phyloP scores from a whole-genome alignment of 1,140 invertebrate genomes.

The Scaptomyza pallida region DNA sequence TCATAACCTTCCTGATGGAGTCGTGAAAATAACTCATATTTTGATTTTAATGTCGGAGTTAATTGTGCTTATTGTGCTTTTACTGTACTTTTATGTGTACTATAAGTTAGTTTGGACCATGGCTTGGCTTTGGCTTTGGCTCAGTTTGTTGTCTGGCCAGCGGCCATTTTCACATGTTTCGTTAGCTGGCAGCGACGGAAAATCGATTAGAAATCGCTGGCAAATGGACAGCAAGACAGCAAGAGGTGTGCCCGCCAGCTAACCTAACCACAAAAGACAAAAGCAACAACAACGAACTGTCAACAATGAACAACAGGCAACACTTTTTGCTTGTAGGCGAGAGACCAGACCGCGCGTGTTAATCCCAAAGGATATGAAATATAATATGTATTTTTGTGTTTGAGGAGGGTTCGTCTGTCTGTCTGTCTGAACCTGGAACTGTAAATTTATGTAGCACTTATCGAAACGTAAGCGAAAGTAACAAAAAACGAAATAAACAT shows the following conservation, averaged over 20 bases:
- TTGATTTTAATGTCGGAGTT: too few species aligned
- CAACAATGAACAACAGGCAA: constrained; percentile 9
- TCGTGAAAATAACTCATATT: too few species aligned
- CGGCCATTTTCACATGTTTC: constrained; percentile 55
- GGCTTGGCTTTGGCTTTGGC: not conserved
- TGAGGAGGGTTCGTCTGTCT: constrained; percentile 1
- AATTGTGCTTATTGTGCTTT: not conserved
- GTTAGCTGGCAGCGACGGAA: constrained; percentile 55
- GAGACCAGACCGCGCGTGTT: constrained; percentile 7
- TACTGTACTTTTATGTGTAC: not conserved
- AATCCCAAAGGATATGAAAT: constrained; percentile 42
- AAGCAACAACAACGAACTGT: constrained; percentile 18
- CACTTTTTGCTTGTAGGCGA: constrained; percentile 13
- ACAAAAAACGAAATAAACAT: constrained; percentile 22
- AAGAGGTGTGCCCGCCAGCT: constrained; percentile 68
- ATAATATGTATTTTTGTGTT: constrained; percentile 20
- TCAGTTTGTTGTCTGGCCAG: constrained; percentile 13
- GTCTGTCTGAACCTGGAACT: too few species aligned
- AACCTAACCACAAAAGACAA: constrained; percentile 33
- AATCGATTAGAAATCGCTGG: constrained; percentile 80
- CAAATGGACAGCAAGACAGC: constrained; percentile 77
- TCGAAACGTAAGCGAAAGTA: constrained; percentile 35
- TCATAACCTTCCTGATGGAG: too few species aligned
- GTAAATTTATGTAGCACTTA: constrained; percentile 37
- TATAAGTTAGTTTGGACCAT: constrained; percentile 25